Conservation (phyloP, 1,140 invertebrate species). For the Lanistes nyassanus region DNA sequence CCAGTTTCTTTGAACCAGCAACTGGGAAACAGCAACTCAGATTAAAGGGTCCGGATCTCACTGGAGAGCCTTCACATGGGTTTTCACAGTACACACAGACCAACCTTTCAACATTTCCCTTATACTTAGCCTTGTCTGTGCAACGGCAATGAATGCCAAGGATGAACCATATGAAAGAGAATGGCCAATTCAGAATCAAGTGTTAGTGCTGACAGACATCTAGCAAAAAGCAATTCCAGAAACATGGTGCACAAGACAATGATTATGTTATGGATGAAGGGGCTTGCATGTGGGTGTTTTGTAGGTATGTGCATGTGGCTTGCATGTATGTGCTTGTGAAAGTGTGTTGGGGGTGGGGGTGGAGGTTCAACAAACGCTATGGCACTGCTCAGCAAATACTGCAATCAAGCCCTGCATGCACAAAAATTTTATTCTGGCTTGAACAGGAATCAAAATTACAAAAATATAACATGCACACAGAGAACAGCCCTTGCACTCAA, state of each 20-base stretch:
- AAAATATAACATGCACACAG: neutral
- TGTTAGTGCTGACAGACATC: neutral
- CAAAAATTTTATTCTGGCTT: neutral
- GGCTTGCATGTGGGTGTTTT: neutral
- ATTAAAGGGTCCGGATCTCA: conserved; percentile 30
- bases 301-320: neutral
- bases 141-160: conserved; percentile 23
- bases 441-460: neutral
- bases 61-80: conserved; percentile 23
- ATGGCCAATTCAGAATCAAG: neutral
- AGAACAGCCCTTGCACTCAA: neutral
- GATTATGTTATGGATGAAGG: neutral
- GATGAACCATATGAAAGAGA: conserved; percentile 11
- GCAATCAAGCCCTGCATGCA: neutral
- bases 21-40: conserved; percentile 35
- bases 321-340: neutral
- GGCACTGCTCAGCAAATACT: too few relatives aligned
- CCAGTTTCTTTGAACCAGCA: conserved; percentile 45
- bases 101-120: conserved; percentile 22
- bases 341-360: neutral
- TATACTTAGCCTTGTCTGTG: conserved; percentile 33
- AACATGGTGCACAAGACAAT: neutral
- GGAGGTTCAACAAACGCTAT: too few relatives aligned
- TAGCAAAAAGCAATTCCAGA: neutral
- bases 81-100: conserved; percentile 35